Base-by-base conservation (phyloP, 2,797 vertebrate genomes). In the Pachyuromys duprasi region DNA sequence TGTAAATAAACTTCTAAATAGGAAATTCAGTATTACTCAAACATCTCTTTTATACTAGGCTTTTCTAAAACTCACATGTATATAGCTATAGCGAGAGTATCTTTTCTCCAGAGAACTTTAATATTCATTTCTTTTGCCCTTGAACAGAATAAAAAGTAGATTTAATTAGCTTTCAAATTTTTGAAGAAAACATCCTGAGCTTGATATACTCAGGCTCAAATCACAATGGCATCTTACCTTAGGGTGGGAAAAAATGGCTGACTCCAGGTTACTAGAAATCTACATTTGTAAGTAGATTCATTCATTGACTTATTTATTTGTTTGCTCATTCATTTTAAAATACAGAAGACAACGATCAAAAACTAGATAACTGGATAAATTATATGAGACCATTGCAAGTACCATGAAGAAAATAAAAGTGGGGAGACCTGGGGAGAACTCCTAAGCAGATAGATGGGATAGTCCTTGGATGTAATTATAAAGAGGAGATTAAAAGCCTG, bases 131-230 rank as follows among this genome's bases (percentile, higher is more conserved):
- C 36, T 70, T 94, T 75, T 79, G 45, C n/a, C 14, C 65, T 95
- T 57, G 90, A 86, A 86, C 20, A 96, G n/a, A 92, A 86, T 80
- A 45, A 69, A 62, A 96, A 67, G 28, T 11, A 75, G 26, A 39
- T 70, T 95, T 91, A 89, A 33, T 91, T 72, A 89, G 84, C 91
- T 96, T 90, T 79, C 45, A 96, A 79, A 39, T 90, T 93, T 83
- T 72, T 67, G 62, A 86, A 88, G 76, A 70, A 89, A 90, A 92
- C 87, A 81, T 90, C 26, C n/a, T 49, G 72, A 95, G n/a, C 67
- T 49, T 17, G 4, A 81, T 7, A 4, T 57, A 89, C 49, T 92
- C 55, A 89, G 28, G 49, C 39, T 96, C 67, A 93, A 95, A 53
- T 87, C 55, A 93, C 76, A 86, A 91, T 42, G 42, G 9, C 5